Base-by-base conservation (phyloP, 2,113 vertebrate species). In the Phasianus colchicus region DNA sequence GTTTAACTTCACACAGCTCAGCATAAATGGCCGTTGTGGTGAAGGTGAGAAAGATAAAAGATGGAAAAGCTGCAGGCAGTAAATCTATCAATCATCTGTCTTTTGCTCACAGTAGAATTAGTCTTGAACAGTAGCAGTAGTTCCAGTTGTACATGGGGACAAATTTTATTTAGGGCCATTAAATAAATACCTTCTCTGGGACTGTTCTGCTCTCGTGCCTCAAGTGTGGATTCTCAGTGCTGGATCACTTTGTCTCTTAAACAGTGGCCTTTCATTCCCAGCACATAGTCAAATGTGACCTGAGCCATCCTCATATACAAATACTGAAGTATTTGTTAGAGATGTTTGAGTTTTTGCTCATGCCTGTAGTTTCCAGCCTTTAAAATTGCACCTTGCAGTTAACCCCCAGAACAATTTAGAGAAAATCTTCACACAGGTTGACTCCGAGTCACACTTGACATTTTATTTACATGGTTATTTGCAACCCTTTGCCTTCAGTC, bases 261-360 rank as follows among this genome's bases (percentile, higher is more conserved):
- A 36, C 25, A 22, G 19, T 43, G 42, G 70, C n/a, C 79, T 54
- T 74, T 54, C 21, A 27, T 84, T 88, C 38, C 38, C 18, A 14
- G 22, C 63, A 43, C 45, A 5, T 7, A 52, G 0, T 0, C 21
- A 15, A 5, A 1, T 5, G 30, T 30, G 32, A 72, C 40, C 9
- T 0, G 4, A 77, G 40, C 47, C 66, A 19, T 45, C 61, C 66
- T 55, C 50, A 22, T 24, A 1, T 55, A 24, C 1, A 0, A 30
- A 7, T 17, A 9, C 9, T 27, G 9, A 36, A 42, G 8, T 25
- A 6, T 15, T 34, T 43, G 8, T 71, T 16, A 27, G 60, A 30
- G 40, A 21, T 30, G 30, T 25, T 48, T 54, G 43, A 27, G 15
- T 69, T 8, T 54, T 83, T 48, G 50, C 32, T 7, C 8, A 6